A percentile compares a stretch with the other conserved stretches of the same genome.
Conservation (phyloP, 2,888 invertebrate species). For the Tipula vernalis region DNA sequence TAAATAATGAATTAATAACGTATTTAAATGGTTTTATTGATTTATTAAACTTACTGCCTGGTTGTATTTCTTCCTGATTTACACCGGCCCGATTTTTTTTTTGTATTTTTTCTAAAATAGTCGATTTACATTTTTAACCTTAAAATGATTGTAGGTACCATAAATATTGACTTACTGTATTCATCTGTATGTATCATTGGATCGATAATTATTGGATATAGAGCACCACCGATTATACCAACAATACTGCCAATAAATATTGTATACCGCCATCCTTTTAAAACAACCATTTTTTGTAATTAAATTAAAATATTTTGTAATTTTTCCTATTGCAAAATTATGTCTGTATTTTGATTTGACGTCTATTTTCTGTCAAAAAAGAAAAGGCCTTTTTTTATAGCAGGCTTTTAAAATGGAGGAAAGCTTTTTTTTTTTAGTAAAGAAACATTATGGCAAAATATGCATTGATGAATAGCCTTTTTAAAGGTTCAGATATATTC, state of each 20-base stretch:
- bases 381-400: background rate
- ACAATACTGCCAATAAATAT: slow-evolving; percentile 43
- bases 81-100: slow-evolving; percentile 36
- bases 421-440: background rate
- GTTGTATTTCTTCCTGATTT: slow-evolving; percentile 42
- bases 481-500: background rate
- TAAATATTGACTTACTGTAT: slow-evolving; percentile 29
- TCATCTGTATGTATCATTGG: slow-evolving; percentile 48
- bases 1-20: slow-evolving; percentile 5
- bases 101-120: slow-evolving; percentile 36
- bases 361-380: background rate
- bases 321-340: background rate
- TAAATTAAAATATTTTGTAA: background rate
- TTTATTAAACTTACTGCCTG: slow-evolving; percentile 39
- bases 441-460: background rate
- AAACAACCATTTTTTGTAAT: slow-evolving; percentile 20
- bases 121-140: background rate
- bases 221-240: slow-evolving; percentile 38
- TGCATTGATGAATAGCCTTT: background rate
- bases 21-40: background rate
- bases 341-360: background rate
- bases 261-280: slow-evolving; percentile 44
- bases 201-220: slow-evolving; percentile 47
- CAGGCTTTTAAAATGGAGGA: background rate
- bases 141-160: background rate